Percentiles rank a stretch among this genome's conserved stretches.
Evolutionary conservation across 2,888 invertebrate genomes (phyloP).

Genomic region (Cinara cedri): DNA sequence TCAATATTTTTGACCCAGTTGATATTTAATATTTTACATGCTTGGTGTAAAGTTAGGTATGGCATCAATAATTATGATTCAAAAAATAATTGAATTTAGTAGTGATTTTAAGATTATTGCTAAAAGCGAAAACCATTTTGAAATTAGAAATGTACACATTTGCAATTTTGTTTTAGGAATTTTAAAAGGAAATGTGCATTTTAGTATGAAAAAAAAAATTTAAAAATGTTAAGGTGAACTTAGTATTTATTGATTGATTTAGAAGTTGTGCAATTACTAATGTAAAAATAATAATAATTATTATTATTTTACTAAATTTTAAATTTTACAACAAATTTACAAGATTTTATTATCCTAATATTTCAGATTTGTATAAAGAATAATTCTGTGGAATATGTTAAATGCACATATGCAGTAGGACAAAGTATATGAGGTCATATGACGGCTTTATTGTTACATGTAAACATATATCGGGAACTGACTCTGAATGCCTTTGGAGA

Average conservation of each 20-base stretch:
- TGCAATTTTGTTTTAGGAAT: constrained; percentile 12
- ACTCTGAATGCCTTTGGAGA: neutral
- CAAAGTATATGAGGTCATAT: constrained; percentile 14
- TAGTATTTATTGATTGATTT: neutral
- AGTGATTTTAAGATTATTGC: neutral
- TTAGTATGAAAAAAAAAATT: constrained; percentile 16
- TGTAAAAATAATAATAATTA: neutral
- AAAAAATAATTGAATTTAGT: constrained; percentile 9
- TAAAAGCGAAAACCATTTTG: constrained; percentile 1
- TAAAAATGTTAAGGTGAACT: neutral
- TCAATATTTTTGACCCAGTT: too few relatives aligned
- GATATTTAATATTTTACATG: too few relatives aligned
- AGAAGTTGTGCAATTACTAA: neutral
- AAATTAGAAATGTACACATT: neutral
- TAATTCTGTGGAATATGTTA: constrained; percentile 4
- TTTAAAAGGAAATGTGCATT: constrained; percentile 8
- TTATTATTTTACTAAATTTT: neutral
- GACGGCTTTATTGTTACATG: constrained; percentile 15
- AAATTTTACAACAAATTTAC: neutral
- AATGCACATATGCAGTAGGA: constrained; percentile 1
- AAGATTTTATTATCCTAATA: constrained; percentile 4
- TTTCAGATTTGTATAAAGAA: constrained; percentile 23
- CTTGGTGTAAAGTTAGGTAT: too few relatives aligned
- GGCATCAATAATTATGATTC: neutral
- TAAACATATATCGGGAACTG: constrained; percentile 6